A percentile compares a stretch with the other conserved stretches of the same genome.
Evolutionary conservation across 2,888 invertebrate genomes (phyloP).

Genomic region (Mythimna impura): DNA sequence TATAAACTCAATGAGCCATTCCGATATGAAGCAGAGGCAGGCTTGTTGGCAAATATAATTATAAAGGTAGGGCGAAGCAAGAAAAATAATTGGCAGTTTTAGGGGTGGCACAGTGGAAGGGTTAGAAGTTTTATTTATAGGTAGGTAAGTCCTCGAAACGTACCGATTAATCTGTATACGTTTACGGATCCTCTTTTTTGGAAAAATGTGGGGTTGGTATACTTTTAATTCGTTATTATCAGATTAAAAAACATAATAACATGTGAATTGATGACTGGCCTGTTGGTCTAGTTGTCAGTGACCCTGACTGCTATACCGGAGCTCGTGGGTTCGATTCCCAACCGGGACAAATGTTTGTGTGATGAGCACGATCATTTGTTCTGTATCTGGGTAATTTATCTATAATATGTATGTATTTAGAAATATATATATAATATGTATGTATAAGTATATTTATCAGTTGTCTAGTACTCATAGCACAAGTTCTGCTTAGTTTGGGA

Average conservation of each 20-base stretch:
- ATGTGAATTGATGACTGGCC: background rate
- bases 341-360: too few species aligned
- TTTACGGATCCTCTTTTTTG: background rate
- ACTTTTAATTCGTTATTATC: background rate
- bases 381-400: too few species aligned
- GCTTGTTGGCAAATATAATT: slow-evolving; percentile 24
- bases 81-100: slow-evolving; percentile 26
- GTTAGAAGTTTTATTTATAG: slow-evolving; percentile 22
- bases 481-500: too few species aligned
- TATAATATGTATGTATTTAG: too few species aligned
- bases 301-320: too few species aligned
- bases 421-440: too few species aligned
- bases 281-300: too few species aligned
- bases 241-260: background rate
- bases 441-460: too few species aligned
- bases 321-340: too few species aligned
- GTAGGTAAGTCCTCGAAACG: background rate
- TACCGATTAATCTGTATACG: background rate
- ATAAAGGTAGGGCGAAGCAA: background rate
- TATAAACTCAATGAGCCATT: slow-evolving; percentile 16
- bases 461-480: too few species aligned
- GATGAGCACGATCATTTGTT: too few species aligned
- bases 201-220: background rate
- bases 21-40: slow-evolving; percentile 9
- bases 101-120: slow-evolving; percentile 7